Evolutionary conservation across 1,140 invertebrate species (phyloP), one percentile per base, ranked within the genome.

Genomic region (Zaprionus vittiger): DNA sequence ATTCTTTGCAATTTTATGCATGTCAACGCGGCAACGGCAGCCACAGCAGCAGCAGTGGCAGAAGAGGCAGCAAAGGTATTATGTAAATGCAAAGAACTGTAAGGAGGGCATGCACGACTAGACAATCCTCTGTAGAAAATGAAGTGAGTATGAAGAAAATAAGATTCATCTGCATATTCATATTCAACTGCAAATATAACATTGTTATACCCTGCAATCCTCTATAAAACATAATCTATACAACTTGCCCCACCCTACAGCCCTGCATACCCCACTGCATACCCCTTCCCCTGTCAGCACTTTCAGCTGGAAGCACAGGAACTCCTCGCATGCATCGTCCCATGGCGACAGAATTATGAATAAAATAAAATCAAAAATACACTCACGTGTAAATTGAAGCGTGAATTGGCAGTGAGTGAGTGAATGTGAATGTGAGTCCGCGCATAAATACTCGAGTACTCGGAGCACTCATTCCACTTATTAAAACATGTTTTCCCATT

Each of bases 301-400:
- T 57, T 70, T 70, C 52, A 47, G 17, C 41, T 11, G 2, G 15
- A 15, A 47, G 49, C 31, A 15, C 37, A 49, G 57, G 1, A 28
- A 17, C 20, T 49, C 22, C 15, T 17, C 73, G 44, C 7, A 11
- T 72, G 73, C 73, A 72, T 65, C 71, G n/a, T 72, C 44, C 66
- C 55, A 37, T 63, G 59, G 60, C 44, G 17, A 24, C 49, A 59
- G 75, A 60, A 80, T 78, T 80, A 77, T 79, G 83, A 86, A 86
- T 77, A 70, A 89, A 87, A 81, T 65, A 73, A 84, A 84, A 90
- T 89, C 80, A 89, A 81, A 89, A 84, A 90, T 84, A 81, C 85
- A 81, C 72, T 84, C 61, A 81, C 70, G 78, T 89, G 84, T 76
- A 84, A 89, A 89, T 89, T 84, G 71, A 80, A 61, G 70, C 69